Evolutionary conservation across 2,113 vertebrate genomes (phyloP), one percentile per base, ranked within the genome.

Genomic region (Collichthys lucidus): DNA sequence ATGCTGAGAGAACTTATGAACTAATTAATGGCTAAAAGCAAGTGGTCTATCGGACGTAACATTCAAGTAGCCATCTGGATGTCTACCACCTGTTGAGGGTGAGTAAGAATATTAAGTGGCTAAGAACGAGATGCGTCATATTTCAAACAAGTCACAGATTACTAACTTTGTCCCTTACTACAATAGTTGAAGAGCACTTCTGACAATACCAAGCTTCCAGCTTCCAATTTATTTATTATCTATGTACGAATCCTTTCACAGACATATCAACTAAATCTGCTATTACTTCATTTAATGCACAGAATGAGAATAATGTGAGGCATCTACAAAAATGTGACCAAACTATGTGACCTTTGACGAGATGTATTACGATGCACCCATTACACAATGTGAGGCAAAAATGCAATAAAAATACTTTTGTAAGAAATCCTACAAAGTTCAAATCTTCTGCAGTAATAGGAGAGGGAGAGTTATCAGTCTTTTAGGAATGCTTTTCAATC

Each of bases 41-140:
- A 84, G 68, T 56, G 73, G 78, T 85, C 74, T 55, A 82, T 29
- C 29, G 56, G 60, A 83, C 61, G 57, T 62, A 80, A 78, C 79
- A 77, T 80, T 84, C 70, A 72, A 82, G 73, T 74, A 74, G 84
- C 88, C 89, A 79, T 89, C 88, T 92, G 85, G 84, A 77, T 75
- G 69, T 88, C 86, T 85, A 83, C 84, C 89, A 86, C 86, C 80
- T 82, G 80, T 62, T 14, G 62, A 50, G 84, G 76, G 70, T 90
- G 84, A 89, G 73, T 79, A 86, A 89, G 81, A 84, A 62, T 72
- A 77, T 74, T 70, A 69, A 85, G 76, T 71, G 68, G 62, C 80
- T 49, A 77, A 22, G 74, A 80, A 49, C 52, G 72, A 73, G 17
- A 74, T 83, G 85, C 17, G 73, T 89, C 86, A 88, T 79, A 84